phyloP scores from a whole-genome alignment of 1,140 invertebrate species.

The Meloidogyne hapla region DNA sequence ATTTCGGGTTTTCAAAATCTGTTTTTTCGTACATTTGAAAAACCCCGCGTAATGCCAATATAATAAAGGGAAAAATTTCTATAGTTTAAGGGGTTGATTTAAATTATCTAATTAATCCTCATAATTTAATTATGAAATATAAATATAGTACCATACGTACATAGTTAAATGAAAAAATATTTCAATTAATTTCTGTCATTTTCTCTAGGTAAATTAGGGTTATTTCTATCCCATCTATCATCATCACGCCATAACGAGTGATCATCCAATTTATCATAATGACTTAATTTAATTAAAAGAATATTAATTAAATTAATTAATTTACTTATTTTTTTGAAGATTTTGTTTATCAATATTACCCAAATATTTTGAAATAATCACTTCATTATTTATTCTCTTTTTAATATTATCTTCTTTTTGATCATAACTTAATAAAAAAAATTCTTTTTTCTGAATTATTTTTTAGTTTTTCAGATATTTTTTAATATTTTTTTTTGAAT shows the following conservation, averaged over 20 bases:
- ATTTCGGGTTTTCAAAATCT: no score
- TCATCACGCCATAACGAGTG: slow-evolving; percentile 9
- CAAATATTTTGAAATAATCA: slow-evolving; percentile 17
- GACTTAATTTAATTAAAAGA: background rate
- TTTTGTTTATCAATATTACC: slow-evolving; percentile 10
- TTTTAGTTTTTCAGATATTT: no score
- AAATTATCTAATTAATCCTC: no score
- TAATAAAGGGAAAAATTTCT: no score
- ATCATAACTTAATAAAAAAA: background rate
- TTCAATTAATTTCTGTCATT: no score
- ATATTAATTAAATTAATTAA: background rate
- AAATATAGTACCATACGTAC: no score
- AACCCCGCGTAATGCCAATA: no score
- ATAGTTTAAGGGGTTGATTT: no score
- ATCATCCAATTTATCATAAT: background rate
- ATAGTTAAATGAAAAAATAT: no score
- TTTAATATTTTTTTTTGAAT: no score
- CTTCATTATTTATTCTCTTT: background rate
- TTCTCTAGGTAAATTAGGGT: background rate
- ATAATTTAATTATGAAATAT: no score
- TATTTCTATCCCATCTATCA: slow-evolving; percentile 20
- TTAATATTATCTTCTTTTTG: background rate
- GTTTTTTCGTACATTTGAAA: no score
- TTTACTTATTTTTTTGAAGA: background rate
- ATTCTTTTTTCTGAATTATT: background rate